Evolutionary conservation across 2,797 vertebrate genomes (phyloP), one percentile per base, ranked within the genome.

Genomic region (Coregonus sp.): DNA sequence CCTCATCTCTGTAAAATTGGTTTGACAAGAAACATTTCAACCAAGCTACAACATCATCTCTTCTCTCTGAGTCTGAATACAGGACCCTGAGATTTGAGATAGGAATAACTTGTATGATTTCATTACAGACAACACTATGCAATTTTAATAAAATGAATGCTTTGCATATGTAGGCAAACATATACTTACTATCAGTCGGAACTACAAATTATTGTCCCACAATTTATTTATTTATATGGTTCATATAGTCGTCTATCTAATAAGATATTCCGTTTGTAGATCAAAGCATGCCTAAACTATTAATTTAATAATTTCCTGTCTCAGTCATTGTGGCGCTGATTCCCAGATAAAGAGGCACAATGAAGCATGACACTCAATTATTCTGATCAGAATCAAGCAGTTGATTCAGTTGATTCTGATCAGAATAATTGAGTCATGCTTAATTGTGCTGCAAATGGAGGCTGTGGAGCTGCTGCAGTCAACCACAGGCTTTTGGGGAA

Each of bases 211-310:
- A 72, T 68, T 76, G 81, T 80, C 67, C 65, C 52, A 67, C 37
- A 73, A 68, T 51, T 79, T 77, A 78, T 25, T 25, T 25, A 25
- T 25, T 25, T 25, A 80, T 76, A 77, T 73, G 79, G 56, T 77
- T 80, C 74, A 67, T 78, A 80, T 80, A 75, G 35, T 71, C 15
- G 37, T 78, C 25, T 56, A 78, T 78, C 25, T 56, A 78, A 73
- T 80, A 73, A 75, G 70, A 83, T 80, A 75, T 80, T 61, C 78
- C 47, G 78, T 78, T 80, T 40, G 67, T 65, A 78, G 66, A 83
- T 85, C 81, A 81, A 47, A 83, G 81, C 52, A 5, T 63, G 73
- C 47, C 61, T 73, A 61, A 71, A 71, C 80, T 77, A 77, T 81
- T 73, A 68, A 80, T 76, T 77, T 73, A 70, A 73, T 80, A 59